Evolutionary conservation across 2,888 invertebrate species (phyloP), one percentile per base, ranked within the genome.

Genomic region (Lasius platythorax): DNA sequence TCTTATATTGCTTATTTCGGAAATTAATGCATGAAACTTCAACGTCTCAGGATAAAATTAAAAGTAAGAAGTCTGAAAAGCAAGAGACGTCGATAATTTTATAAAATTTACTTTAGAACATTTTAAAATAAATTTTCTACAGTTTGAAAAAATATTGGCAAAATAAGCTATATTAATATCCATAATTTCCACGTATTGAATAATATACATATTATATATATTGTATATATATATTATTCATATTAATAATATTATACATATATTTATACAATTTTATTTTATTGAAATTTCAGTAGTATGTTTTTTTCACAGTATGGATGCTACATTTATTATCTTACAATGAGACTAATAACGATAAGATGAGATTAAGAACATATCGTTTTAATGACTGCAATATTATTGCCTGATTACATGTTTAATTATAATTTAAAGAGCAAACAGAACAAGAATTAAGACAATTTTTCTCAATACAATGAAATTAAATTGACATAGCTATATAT

Each of bases 11-110:
- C 72, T 70, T 61, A 79, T 33, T 23, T 46, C 43, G 18, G 43
- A 46, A 33, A 58, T 79, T 72, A 61, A 81, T 68, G 61, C 61
- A 28, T 6, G 23, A 28, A 79, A 72, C 37, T 72, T 63, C 12
- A 8, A 12, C 18, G 12, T 66, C 50, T 76, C 15, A 15, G 76
- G 8, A 67, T 30, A n/a, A 43, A 46, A 61, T 70, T 6, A 72
- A 79, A 72, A 12, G 46, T 33, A 23, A 15, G 43, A 68, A 15
- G 23, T 67, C 67, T 6, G 8, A 37, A 66, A 30, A 23, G 12
- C 9, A 15, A 5, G 23, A 30, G 3, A n/a, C 28, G 8, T 11
- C 18, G 28, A 50, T 23, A n/a, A 46, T 18, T 11, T 46, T 18
- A 6, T 12, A 12, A 18, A 53, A 30, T 56, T 53, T 53, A 37